Evolutionary conservation across 2,888 invertebrate species (phyloP), one percentile per base, ranked within the genome.

Genomic region (Chouioia cunea): DNA sequence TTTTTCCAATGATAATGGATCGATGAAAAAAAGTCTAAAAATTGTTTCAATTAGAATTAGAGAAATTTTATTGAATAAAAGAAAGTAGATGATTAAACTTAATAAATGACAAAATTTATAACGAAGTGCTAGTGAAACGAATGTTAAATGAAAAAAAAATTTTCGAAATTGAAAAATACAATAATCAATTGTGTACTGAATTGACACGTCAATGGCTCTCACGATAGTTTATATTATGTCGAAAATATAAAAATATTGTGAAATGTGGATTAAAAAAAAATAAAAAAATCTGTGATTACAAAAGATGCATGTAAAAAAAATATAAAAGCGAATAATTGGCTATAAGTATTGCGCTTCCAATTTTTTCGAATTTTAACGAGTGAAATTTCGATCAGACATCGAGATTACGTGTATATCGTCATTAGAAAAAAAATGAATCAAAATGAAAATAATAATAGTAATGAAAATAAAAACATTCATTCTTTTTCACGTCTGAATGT

Each of bases 281-380:
- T 8, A 10, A 36, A 36, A 36, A 36, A 44, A 70, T 59, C 73
- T 73, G 73, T 73, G 73, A 73, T 73, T 23, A 65, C 44, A 44
- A 64, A 69, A 65, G 58, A 65, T 65, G 62, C 73, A 69, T 65
- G 68, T 63, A 64, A 68, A 54, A 54, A 65, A 63, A 47, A 18
- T 50, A 23, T 50, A 70, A 16, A 65, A 60, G 20, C 16, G 22
- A 68, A 56, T 22, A 44, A 72, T 72, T 72, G 71, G 71, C 71
- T 64, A 64, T 60, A 68, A 72, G 23, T 64, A 60, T 59, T 44
- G 71, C 71, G 67, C 71, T 72, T 72, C 71, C 71, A 72, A 52
- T 68, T 27, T 60, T 67, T 72, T 59, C 60, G 68, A 72, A 65
- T 67, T 60, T 60, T 53, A 54, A 36, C 58, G 59, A 64, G 27